These are phyloP conservation scores for Drosophila rufa DNA, from an alignment of 1,140 invertebrate genomes.

Conservation along the genomic window DNA sequence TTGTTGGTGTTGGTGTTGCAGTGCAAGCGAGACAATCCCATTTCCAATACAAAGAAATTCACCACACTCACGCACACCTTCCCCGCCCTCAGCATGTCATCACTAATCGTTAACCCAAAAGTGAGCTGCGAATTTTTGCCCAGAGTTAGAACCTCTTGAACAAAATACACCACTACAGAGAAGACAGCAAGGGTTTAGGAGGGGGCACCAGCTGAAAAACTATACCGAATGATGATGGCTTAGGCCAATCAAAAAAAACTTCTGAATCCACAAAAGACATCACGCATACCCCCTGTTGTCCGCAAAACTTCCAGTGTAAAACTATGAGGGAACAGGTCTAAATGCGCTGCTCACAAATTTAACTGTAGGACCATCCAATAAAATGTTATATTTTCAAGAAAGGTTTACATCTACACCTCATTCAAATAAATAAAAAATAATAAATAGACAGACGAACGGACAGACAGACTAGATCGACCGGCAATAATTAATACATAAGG, in stretches of 20 bases:
- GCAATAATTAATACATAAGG: no score
- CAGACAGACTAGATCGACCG: no score
- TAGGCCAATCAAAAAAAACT: conserved; percentile 22
- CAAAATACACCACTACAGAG: conserved; percentile 1
- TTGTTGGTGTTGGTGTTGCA: conserved; percentile 23
- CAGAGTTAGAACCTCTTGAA: neutral
- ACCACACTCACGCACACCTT: neutral
- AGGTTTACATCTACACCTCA: no score
- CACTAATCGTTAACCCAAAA: conserved; percentile 20
- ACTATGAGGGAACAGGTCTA: neutral
- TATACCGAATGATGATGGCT: neutral
- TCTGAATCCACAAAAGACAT: conserved; percentile 16
- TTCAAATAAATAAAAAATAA: no score
- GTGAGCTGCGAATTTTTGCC: conserved; percentile 13
- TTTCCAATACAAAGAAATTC: conserved; percentile 28
- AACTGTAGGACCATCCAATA: neutral
- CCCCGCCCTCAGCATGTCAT: neutral
- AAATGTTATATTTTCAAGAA: neutral
- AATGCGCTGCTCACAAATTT: no score
- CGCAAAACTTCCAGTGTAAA: neutral
- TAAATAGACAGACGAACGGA: no score
- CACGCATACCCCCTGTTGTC: conserved; percentile 31
- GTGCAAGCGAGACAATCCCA: conserved; percentile 46
- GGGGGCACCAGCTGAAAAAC: conserved; percentile 3
- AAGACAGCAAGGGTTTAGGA: neutral